A percentile compares a stretch with the other conserved stretches of the same genome.
Conservation (phyloP, 2,888 invertebrate species). For the Drosophila melanocephala region DNA sequence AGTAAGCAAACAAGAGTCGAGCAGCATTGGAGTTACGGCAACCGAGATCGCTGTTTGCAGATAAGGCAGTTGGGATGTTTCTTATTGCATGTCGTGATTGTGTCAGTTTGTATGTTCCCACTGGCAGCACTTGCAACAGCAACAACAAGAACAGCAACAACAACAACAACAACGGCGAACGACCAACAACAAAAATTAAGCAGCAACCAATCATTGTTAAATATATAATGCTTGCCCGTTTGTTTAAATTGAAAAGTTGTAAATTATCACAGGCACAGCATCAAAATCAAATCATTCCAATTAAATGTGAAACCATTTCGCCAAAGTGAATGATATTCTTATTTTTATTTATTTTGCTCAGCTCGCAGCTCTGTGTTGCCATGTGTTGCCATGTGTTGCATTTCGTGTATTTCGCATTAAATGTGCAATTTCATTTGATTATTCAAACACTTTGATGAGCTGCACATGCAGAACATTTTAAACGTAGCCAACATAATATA, state of each 20-base stretch:
- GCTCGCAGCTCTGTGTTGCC: conserved; percentile 5
- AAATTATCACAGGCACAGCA: conserved; percentile 73
- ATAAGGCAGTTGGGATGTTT: conserved; percentile 72
- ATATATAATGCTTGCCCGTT: conserved; percentile 69
- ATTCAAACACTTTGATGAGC: conserved; percentile 23
- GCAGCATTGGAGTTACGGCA: conserved; percentile 55
- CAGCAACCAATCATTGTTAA: conserved; percentile 83
- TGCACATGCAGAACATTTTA: not conserved
- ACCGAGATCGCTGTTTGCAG: conserved; percentile 63
- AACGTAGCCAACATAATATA: conserved; percentile 1
- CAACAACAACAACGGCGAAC: conserved; percentile 64
- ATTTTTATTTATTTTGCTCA: conserved; percentile 9
- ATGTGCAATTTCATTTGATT: conserved; percentile 47
- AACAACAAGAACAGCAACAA: conserved; percentile 20
- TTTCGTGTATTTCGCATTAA: conserved; percentile 37
- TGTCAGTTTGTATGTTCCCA: conserved; percentile 79
- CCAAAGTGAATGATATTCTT: conserved; percentile 27
- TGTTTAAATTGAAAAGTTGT: conserved; percentile 78
- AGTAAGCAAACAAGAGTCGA: conserved; percentile 41
- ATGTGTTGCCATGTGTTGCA: conserved; percentile 41
- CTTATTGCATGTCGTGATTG: conserved; percentile 81
- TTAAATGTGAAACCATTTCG: conserved; percentile 85
- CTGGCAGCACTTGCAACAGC: conserved; percentile 51
- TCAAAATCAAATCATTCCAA: conserved; percentile 83
- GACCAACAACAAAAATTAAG: conserved; percentile 75